phyloP scores from a whole-genome alignment of 2,888 invertebrate species.

The Chloromyia formosa region DNA sequence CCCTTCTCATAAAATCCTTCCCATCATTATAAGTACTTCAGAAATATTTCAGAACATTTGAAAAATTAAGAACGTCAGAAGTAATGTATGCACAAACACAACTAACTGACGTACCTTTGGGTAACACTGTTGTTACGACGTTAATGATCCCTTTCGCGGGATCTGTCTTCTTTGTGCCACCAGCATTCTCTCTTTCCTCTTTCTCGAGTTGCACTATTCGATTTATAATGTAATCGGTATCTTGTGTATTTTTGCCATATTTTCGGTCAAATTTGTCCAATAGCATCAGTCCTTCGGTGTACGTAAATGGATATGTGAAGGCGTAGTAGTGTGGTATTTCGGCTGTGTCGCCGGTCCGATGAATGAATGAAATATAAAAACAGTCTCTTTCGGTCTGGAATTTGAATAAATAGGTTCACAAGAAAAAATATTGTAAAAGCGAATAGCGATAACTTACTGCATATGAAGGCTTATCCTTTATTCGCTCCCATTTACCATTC shows the following conservation, averaged over 20 bases:
- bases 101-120: conserved; percentile 27
- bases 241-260: conserved; percentile 47
- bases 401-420: not conserved
- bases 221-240: conserved; percentile 47
- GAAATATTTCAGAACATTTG: too few relatives aligned
- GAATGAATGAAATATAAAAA: conserved; percentile 79
- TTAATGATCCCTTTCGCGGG: not conserved
- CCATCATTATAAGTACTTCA: too few relatives aligned
- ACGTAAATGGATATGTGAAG: conserved; percentile 91
- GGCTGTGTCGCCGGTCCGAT: conserved; percentile 74
- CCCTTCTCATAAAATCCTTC: too few relatives aligned
- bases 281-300: conserved; percentile 80
- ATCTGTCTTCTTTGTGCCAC: not conserved
- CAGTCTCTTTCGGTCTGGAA: conserved; percentile 72
- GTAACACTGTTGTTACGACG: not conserved
- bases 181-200: conserved; percentile 13
- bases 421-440: not conserved
- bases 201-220: conserved; percentile 23
- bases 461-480: conserved; percentile 80
- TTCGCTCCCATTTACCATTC: conserved; percentile 83
- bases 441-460: conserved; percentile 67
- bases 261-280: conserved; percentile 73
- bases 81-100: too few relatives aligned
- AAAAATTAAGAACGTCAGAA: too few relatives aligned
- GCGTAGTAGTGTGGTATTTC: conserved; percentile 84